These are phyloP conservation scores for Autographa gamma DNA, from an alignment of 2,888 invertebrate genomes.

Conservation along the genomic window DNA sequence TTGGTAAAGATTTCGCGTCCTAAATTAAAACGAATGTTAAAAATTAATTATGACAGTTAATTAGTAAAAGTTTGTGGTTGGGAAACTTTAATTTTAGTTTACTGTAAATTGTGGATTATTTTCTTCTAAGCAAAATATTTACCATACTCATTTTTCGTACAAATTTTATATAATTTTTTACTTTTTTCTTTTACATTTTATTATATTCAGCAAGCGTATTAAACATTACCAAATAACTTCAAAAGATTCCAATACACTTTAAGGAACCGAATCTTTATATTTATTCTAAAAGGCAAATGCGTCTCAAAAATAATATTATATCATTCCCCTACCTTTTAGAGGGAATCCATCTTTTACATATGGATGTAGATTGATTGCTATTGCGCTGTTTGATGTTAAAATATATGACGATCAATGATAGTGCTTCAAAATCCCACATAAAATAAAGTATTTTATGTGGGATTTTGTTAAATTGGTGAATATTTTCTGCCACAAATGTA, in stretches of 20 bases:
- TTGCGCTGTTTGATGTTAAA: conserved; percentile 13
- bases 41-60: too few species aligned
- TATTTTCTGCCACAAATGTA: too few species aligned
- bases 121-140: too few species aligned
- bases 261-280: conserved; percentile 9
- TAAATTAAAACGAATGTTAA: too few species aligned
- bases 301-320: background rate
- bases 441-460: background rate
- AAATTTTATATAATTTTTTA: too few species aligned
- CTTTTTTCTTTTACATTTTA: too few species aligned
- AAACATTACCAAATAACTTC: conserved; percentile 4
- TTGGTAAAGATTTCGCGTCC: too few species aligned
- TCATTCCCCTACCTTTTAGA: conserved; percentile 6
- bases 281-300: conserved; percentile 13
- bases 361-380: conserved; percentile 20
- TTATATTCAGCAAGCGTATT: background rate
- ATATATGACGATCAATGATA: background rate
- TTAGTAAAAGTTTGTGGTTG: too few species aligned
- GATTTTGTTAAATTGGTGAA: too few species aligned
- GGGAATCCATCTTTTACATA: conserved; percentile 12
- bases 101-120: too few species aligned
- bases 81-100: too few species aligned
- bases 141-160: too few species aligned
- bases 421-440: background rate
- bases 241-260: conserved; percentile 13